These are phyloP conservation scores for Teinopalpus imperialis DNA, from an alignment of 2,888 invertebrate species.

Conservation along the genomic window DNA sequence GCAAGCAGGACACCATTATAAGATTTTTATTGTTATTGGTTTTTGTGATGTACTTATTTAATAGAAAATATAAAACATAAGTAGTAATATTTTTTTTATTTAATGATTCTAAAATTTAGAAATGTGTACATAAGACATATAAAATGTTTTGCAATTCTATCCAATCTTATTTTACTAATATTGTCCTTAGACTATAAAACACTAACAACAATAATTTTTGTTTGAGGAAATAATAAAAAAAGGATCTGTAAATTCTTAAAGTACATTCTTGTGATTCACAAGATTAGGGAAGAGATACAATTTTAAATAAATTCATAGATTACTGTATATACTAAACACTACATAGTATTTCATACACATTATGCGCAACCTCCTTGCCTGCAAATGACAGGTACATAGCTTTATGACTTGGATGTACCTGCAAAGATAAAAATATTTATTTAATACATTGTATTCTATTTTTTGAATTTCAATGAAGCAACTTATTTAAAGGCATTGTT, in stretches of 20 bases:
- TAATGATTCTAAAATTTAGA: slow-evolving; percentile 8
- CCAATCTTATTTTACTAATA: neutral
- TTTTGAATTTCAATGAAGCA: no score
- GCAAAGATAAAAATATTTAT: slow-evolving; percentile 41
- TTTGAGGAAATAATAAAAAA: slow-evolving; percentile 2
- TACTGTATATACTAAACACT: slow-evolving; percentile 37
- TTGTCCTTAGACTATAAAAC: slow-evolving; percentile 15
- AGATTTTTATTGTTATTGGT: no score
- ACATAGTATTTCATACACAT: slow-evolving; percentile 60
- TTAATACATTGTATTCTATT: no score
- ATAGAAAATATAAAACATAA: slow-evolving; percentile 8
- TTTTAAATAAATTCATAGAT: no score
- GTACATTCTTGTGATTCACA: slow-evolving; percentile 8
- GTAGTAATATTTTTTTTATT: no score
- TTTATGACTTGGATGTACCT: slow-evolving; percentile 69
- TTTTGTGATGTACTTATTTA: slow-evolving; percentile 6
- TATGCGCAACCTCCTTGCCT: slow-evolving; percentile 61
- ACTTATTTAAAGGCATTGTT: no score
- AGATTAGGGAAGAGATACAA: no score
- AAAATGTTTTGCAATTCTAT: slow-evolving; percentile 6
- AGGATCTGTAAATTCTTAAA: slow-evolving; percentile 8
- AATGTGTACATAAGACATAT: slow-evolving; percentile 3
- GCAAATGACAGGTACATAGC: slow-evolving; percentile 62
- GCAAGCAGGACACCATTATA: no score
- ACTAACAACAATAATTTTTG: slow-evolving; percentile 11